Evolutionary conservation across 2,888 invertebrate species (phyloP).

Genomic region (Volucella inflata): DNA sequence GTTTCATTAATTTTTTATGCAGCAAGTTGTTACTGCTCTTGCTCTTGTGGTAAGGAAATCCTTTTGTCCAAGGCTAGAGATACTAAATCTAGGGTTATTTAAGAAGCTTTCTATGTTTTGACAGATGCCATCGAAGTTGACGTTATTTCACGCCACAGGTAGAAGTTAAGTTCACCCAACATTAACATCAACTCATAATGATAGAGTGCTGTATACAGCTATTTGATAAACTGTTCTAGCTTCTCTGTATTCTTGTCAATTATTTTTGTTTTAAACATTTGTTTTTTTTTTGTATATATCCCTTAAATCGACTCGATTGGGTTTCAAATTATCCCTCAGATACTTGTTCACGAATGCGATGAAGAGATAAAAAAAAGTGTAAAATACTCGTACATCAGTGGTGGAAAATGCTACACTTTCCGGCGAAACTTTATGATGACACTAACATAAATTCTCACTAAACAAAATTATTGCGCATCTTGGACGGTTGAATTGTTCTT

Average conservation of each 20-base stretch:
- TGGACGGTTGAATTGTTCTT: background rate
- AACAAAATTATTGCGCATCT: conserved; percentile 21
- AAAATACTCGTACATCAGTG: conserved; percentile 12
- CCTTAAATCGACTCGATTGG: conserved; percentile 43
- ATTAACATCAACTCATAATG: no score
- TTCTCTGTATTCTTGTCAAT: background rate
- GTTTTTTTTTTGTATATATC: conserved; percentile 17
- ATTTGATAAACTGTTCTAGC: no score
- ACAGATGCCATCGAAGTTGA: no score
- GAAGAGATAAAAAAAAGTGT: conserved; percentile 8
- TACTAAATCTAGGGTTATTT: no score
- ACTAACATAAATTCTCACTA: conserved; percentile 21
- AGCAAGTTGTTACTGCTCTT: no score
- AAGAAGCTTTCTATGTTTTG: no score
- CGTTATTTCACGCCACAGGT: no score
- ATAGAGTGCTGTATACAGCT: no score
- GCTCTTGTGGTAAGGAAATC: no score
- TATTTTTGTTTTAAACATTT: background rate
- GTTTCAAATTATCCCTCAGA: background rate
- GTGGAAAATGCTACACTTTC: conserved; percentile 39
- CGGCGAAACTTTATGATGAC: conserved; percentile 44
- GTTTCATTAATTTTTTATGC: no score
- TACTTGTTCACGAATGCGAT: conserved; percentile 1
- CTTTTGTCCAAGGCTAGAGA: no score
- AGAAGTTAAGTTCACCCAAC: no score